Evolutionary conservation across 1,140 invertebrate genomes (phyloP).

Genomic region (Lamellibrachia luymesi): DNA sequence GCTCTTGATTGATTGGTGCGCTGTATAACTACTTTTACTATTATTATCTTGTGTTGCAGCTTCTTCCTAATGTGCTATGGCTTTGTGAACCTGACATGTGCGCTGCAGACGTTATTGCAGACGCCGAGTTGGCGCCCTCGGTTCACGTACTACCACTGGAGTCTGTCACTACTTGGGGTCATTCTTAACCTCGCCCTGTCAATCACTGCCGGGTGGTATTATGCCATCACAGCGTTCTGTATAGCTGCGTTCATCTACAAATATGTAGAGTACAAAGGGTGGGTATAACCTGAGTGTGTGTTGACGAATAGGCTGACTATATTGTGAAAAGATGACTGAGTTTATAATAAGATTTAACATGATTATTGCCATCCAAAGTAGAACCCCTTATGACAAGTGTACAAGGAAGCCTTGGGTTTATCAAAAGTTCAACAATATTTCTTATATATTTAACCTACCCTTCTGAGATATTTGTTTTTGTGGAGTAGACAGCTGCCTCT

Average conservation of each 20-base stretch:
- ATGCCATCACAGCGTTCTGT: slow-evolving; percentile 88
- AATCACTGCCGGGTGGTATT: slow-evolving; percentile 98
- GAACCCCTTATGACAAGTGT: too few species aligned
- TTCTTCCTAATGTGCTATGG: slow-evolving; percentile 99
- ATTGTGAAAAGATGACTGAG: too few species aligned
- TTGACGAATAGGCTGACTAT: too few species aligned
- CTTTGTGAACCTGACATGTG: slow-evolving; percentile 97
- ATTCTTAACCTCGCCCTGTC: slow-evolving; percentile 90
- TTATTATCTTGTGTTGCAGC: slow-evolving; percentile 42
- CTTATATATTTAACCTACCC: too few species aligned
- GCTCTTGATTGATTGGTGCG: too few species aligned
- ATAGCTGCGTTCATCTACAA: slow-evolving; percentile 72
- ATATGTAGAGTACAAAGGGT: slow-evolving; percentile 30
- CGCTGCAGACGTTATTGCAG: slow-evolving; percentile 86
- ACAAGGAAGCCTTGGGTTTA: too few species aligned
- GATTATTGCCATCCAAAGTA: too few species aligned
- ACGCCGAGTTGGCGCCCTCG: slow-evolving; percentile 98
- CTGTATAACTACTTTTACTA: background rate
- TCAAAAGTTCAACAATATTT: too few species aligned
- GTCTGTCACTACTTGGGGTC: slow-evolving; percentile 82
- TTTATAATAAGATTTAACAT: too few species aligned
- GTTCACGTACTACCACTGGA: slow-evolving; percentile 97
- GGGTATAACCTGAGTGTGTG: background rate
- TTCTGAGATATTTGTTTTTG: too few species aligned
- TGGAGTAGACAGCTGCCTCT: too few species aligned